These are phyloP conservation scores for Rhabditophanes sp. DNA, from an alignment of 2,888 invertebrate species.

Conservation along the genomic window DNA sequence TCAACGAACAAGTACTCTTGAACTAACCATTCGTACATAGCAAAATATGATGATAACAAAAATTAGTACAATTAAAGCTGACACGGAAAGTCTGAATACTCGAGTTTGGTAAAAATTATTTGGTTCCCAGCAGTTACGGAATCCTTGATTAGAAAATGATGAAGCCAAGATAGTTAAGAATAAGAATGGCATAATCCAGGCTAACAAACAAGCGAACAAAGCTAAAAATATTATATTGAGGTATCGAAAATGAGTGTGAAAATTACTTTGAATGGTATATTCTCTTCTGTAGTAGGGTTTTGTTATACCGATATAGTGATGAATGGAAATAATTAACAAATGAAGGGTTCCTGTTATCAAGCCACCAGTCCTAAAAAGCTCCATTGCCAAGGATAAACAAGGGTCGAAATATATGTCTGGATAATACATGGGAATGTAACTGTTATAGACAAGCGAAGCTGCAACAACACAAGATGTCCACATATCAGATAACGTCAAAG, in stretches of 20 bases:
- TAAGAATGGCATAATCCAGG: conserved; percentile 13
- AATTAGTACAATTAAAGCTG: conserved; percentile 14
- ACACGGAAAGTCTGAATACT: conserved; percentile 14
- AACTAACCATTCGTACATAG: conserved; percentile 14
- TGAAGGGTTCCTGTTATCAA: conserved; percentile 21
- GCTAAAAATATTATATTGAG: conserved; percentile 9
- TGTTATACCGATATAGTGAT: conserved; percentile 19
- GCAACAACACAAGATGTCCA: conserved; percentile 22
- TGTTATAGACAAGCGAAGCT: conserved; percentile 19
- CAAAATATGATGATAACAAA: conserved; percentile 17
- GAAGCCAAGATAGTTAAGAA: conserved; percentile 12
- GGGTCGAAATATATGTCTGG: conserved; percentile 17
- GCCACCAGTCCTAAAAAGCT: conserved; percentile 20
- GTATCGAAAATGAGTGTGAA: conserved; percentile 4
- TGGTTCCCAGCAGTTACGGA: conserved; percentile 15
- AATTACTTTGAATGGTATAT: too few relatives aligned
- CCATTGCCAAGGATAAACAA: conserved; percentile 17
- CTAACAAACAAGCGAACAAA: conserved; percentile 7
- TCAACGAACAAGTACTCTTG: conserved; percentile 3
- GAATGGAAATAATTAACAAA: conserved; percentile 16
- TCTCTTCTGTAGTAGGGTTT: conserved; percentile 13
- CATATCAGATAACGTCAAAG: conserved; percentile 19
- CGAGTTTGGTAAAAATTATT: conserved; percentile 17
- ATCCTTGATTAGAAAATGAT: conserved; percentile 12
- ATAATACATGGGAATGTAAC: conserved; percentile 20